Base-by-base conservation (phyloP, 2,888 invertebrate species). In the Cantharis lateralis region DNA sequence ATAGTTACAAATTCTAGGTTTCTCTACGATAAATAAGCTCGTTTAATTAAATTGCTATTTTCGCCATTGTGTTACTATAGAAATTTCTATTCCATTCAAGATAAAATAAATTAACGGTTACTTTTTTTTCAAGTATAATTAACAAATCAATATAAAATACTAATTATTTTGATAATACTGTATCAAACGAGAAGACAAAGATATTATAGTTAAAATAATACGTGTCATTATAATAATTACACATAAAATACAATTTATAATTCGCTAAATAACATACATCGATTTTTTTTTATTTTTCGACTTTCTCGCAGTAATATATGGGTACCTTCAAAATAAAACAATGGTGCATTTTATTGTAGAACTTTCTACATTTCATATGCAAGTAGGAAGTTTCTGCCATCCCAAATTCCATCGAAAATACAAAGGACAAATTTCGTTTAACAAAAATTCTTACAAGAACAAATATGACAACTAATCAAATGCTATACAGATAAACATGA, bases 401-500 rank as follows among this genome's bases (percentile, higher is more conserved):
- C 48, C 48, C 48, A 48, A 48, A 48, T 48, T 48, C 48, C n/a
- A 48, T 48, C 9, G 48, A 48, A 48, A 32, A n/a, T n/a, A n/a
- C n/a, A n/a, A n/a, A n/a, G n/a, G n/a, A n/a, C n/a, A n/a, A n/a
- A 48, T n/a, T 48, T 48, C n/a, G n/a, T n/a, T n/a, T n/a, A 11
- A 73, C 15, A 7, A 32, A 64, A 26, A 32, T 13, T 11, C 13
- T 15, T 18, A 15, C 70, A 62, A 68, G 61, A 74, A 77, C 26
- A 61, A 66, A 70, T 68, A 71, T 68, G 77, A 77, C 77, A 77
- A 62, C 77, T 77, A 77, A 77, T 77, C 77, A 77, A 77, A 76
- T 72, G 69, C 62, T 20, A 48, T 71, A 62, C 74, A 74, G 24
- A 9, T 26, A 63, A 24, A 15, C n/a, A 16, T 74, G 74, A 74